A percentile compares a stretch with the other conserved stretches of the same genome.
Evolutionary conservation across 1,140 invertebrate genomes (phyloP).

Genomic region (Aphelenchoides besseyi): DNA sequence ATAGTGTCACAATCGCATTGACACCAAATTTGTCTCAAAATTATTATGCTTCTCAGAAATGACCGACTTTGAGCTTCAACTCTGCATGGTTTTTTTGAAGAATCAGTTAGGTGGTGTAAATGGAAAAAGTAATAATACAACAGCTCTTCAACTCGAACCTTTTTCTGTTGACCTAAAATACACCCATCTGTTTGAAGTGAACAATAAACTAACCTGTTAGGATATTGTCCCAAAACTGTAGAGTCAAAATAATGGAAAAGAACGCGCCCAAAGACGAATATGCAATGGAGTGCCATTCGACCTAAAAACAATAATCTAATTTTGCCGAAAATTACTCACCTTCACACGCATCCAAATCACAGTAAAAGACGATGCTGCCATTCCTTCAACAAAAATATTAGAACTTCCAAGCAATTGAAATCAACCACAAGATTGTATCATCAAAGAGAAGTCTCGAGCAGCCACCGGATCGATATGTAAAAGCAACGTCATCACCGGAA

Average conservation of each 20-base stretch:
- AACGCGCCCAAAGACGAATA: conserved; percentile 46
- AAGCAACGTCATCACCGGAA: conserved; percentile 54
- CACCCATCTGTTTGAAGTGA: no score
- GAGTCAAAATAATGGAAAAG: conserved; percentile 48
- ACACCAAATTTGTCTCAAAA: no score
- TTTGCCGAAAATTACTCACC: no score
- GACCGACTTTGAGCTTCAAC: no score
- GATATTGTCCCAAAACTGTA: conserved; percentile 38
- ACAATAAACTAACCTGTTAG: conserved; percentile 18
- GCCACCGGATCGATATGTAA: conserved; percentile 40
- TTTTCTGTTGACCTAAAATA: no score
- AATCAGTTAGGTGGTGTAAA: no score
- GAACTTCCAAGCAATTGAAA: conserved; percentile 50
- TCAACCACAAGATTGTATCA: conserved; percentile 54
- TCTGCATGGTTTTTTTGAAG: no score
- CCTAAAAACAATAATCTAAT: no score
- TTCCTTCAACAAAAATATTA: conserved; percentile 47
- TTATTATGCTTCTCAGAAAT: no score
- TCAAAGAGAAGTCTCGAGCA: conserved; percentile 53
- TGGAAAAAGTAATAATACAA: no score
- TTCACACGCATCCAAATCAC: conserved; percentile 20
- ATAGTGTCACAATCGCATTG: no score
- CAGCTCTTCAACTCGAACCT: no score
- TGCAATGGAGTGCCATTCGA: conserved; percentile 25
- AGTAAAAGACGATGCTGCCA: conserved; percentile 25